phyloP scores from a whole-genome alignment of 2,888 invertebrate genomes.

The Schrankia costaestrigalis region DNA sequence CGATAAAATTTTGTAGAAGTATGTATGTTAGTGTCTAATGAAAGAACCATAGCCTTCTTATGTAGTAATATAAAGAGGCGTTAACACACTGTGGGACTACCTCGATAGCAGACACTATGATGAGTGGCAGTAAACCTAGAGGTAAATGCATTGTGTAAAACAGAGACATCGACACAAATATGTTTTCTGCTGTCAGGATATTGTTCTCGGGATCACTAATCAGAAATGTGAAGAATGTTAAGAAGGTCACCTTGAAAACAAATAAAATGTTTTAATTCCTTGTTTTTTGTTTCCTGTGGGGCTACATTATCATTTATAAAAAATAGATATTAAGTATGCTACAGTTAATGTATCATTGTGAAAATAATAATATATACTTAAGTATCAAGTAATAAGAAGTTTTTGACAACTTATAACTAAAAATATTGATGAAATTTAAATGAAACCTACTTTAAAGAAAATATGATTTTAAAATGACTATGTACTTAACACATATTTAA shows the following conservation, averaged over 20 bases:
- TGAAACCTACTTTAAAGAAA: too few species aligned
- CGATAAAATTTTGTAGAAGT: conserved; percentile 18
- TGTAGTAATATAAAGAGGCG: conserved; percentile 24
- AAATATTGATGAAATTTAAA: too few species aligned
- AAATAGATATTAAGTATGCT: too few species aligned
- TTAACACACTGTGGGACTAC: conserved; percentile 72
- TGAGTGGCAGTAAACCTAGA: conserved; percentile 88
- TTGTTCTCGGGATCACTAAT: conserved; percentile 84
- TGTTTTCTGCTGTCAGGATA: conserved; percentile 88
- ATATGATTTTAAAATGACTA: too few species aligned
- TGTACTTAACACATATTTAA: too few species aligned
- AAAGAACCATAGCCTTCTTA: conserved; percentile 64
- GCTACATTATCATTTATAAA: too few species aligned
- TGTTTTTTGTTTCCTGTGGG: too few species aligned
- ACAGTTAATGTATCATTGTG: too few species aligned
- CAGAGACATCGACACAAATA: conserved; percentile 92
- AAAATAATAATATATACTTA: too few species aligned
- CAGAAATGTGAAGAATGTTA: conserved; percentile 92
- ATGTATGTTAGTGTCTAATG: conserved; percentile 53
- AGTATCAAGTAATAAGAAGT: too few species aligned
- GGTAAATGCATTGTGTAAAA: conserved; percentile 94
- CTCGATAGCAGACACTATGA: conserved; percentile 88
- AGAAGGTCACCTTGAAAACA: conserved; percentile 86
- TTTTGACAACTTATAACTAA: too few species aligned
- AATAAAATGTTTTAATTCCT: conserved; percentile 26